These are phyloP conservation scores for Alcedo atthis DNA, from an alignment of 2,797 vertebrate species.

Conservation along the genomic window DNA sequence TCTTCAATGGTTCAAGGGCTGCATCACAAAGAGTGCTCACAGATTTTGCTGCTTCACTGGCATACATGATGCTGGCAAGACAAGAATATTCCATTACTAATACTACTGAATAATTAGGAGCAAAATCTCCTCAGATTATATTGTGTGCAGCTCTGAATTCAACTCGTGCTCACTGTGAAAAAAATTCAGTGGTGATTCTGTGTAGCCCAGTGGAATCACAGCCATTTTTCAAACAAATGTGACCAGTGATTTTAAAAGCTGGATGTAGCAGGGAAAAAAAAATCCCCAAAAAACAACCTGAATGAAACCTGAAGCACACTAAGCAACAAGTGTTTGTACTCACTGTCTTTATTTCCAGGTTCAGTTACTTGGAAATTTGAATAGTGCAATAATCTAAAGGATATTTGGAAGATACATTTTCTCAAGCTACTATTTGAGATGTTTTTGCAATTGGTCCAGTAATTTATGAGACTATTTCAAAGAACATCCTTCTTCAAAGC, in stretches of 20 bases:
- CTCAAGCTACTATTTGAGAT: not conserved
- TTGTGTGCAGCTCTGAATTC: not conserved
- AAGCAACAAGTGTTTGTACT: not conserved
- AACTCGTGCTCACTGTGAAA: no score
- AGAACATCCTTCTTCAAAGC: not conserved
- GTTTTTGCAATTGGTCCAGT: not conserved
- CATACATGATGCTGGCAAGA: not conserved
- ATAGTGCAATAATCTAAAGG: not conserved
- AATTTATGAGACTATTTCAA: not conserved
- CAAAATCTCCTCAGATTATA: not conserved
- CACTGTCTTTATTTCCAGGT: not conserved
- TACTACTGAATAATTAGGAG: not conserved
- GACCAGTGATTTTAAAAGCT: not conserved
- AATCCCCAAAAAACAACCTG: not conserved
- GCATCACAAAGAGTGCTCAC: not conserved
- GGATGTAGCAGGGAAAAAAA: not conserved
- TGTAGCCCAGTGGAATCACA: not conserved
- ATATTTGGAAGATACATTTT: not conserved
- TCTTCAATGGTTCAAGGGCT: not conserved
- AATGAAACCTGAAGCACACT: not conserved
- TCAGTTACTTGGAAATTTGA: not conserved
- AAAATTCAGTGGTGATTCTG: not conserved
- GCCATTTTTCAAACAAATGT: not conserved
- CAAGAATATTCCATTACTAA: not conserved
- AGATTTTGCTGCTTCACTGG: not conserved